These are phyloP conservation scores for Phyto melanocephala DNA, from an alignment of 2,888 invertebrate species.

Conservation along the genomic window DNA sequence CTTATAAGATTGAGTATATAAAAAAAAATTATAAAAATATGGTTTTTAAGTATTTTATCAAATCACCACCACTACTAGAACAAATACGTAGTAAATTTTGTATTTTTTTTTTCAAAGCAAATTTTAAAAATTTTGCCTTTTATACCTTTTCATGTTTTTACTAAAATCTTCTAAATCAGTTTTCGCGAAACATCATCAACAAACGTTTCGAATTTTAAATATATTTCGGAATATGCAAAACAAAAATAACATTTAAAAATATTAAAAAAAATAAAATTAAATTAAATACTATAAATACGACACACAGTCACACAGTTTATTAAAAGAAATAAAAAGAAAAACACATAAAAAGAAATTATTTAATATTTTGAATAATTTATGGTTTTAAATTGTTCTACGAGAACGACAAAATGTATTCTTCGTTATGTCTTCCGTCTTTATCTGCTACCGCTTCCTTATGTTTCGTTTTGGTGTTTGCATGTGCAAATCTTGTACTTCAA, in stretches of 20 bases:
- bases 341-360: conserved; percentile 19
- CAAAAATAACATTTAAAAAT: not conserved
- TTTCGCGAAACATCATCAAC: conserved; percentile 57
- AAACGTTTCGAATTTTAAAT: conserved; percentile 55
- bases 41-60: conserved; percentile 26
- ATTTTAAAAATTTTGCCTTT: conserved; percentile 23
- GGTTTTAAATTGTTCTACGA: not conserved
- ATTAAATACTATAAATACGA: conserved; percentile 1
- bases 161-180: conserved; percentile 55
- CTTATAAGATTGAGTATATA: not conserved
- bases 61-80: not conserved
- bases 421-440: conserved; percentile 4
- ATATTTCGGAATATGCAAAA: conserved; percentile 37
- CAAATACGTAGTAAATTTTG: not conserved
- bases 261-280: not conserved
- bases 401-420: conserved; percentile 26
- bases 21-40: conserved; percentile 16
- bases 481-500: conserved; percentile 28
- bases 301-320: not conserved
- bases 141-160: conserved; percentile 47
- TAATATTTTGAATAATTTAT: conserved; percentile 40
- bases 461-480: conserved; percentile 26
- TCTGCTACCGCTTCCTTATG: conserved; percentile 40
- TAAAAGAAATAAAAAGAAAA: conserved; percentile 24
- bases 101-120: not conserved